Percentiles rank a stretch among this genome's conserved stretches.
phyloP scores from a whole-genome alignment of 2,888 invertebrate species.

The Cryptus armator region DNA sequence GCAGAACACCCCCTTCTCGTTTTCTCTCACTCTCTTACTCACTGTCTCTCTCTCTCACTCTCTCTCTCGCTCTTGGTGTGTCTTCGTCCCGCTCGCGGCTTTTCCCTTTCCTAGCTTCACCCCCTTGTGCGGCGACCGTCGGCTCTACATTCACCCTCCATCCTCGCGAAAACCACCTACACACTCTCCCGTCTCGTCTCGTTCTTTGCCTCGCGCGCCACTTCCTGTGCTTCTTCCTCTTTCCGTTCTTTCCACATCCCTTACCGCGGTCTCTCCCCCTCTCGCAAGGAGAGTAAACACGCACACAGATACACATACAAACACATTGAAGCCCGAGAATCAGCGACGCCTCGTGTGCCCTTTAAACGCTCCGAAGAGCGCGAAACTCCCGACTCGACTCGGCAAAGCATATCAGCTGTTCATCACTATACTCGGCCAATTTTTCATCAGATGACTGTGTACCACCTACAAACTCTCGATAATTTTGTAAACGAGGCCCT shows the following conservation, averaged over 20 bases:
- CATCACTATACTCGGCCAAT: not conserved
- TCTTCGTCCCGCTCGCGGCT: constrained; percentile 51
- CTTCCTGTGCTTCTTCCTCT: constrained; percentile 30
- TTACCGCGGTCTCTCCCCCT: not conserved
- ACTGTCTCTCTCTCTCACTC: constrained; percentile 33
- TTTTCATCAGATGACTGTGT: not conserved
- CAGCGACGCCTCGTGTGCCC: constrained; percentile 17
- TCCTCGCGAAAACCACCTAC: constrained; percentile 22
- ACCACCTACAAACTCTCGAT: not conserved
- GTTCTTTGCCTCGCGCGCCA: constrained; percentile 22
- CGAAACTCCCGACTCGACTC: constrained; percentile 8
- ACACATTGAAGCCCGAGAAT: constrained; percentile 8
- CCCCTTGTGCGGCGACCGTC: constrained; percentile 54
- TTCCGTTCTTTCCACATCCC: not conserved
- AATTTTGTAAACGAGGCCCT: not conserved
- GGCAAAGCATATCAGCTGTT: constrained; percentile 36
- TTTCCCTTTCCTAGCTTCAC: constrained; percentile 42
- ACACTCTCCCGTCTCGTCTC: constrained; percentile 19
- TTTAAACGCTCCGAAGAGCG: constrained; percentile 16
- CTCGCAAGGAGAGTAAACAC: not conserved
- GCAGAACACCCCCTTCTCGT: constrained; percentile 64
- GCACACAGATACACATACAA: not conserved
- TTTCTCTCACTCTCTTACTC: constrained; percentile 41
- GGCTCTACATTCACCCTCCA: constrained; percentile 40
- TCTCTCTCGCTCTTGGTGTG: constrained; percentile 19